phyloP scores from a whole-genome alignment of 30 jellyfish, hydroid and myxozoan species.

The Aurelia aurita region DNA sequence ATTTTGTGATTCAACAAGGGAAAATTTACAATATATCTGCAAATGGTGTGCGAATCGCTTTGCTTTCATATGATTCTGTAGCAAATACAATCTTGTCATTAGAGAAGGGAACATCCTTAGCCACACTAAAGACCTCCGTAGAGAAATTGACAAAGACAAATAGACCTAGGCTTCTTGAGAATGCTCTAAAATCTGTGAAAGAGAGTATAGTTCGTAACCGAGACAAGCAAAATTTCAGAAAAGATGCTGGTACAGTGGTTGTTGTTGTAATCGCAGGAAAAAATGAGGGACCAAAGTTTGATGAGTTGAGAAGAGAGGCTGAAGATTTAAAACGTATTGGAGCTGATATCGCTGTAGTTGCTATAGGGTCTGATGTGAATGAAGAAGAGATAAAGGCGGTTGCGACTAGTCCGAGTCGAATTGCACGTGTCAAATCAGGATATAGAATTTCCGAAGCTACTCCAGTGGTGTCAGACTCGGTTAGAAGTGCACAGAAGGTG shows the following conservation, averaged over 20 bases:
- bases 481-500: background rate
- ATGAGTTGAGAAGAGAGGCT: background rate
- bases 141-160: background rate
- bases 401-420: constrained; percentile 14
- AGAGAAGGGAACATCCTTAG: constrained; percentile 15
- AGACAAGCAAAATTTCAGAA: background rate
- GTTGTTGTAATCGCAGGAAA: constrained; percentile 50
- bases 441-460: constrained; percentile 8
- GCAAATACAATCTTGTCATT: background rate
- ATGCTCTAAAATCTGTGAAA: background rate
- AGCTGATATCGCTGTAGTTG: constrained; percentile 46
- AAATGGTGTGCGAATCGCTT: constrained; percentile 2
- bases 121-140: background rate
- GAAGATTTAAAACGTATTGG: constrained; percentile 6
- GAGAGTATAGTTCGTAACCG: background rate
- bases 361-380: constrained; percentile 46
- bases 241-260: constrained; percentile 20
- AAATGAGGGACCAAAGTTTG: background rate
- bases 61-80: constrained; percentile 10
- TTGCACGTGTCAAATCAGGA: background rate
- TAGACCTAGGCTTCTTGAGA: constrained; percentile 17
- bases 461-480: constrained; percentile 6
- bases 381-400: constrained; percentile 21
- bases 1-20: constrained; percentile 1
- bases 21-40: background rate